Base-by-base conservation (phyloP, 2,113 vertebrate species). In the Tenebrosternarchus preto region DNA sequence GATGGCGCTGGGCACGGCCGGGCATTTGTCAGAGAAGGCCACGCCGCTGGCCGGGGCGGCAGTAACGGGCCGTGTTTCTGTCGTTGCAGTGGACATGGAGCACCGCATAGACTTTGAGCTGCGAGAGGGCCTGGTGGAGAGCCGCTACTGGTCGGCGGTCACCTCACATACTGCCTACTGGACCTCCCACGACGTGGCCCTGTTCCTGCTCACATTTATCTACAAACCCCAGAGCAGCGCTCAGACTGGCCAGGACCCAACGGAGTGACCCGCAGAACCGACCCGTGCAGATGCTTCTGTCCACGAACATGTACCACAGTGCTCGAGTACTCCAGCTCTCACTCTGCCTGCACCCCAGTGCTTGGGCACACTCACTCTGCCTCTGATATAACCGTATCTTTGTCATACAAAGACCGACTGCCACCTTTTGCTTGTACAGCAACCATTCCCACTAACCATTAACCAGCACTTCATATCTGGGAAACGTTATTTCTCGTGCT, bases 131-230 rank as follows among this genome's bases (percentile, higher is more conserved):
- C 89, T 99, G 2, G 97, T 99, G 90, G 96, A 98, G 90, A 99
- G 95, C 88, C 94, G 97, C 82, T 99, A 98, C 80, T 99, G 97
- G 98, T 99, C 98, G 0, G 95, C 97, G 0, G 97, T 99, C 89
- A 99, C 97, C 0, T 99, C 98, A 0, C 97, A 99, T 89, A 99
- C 98, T 22, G 95, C 96, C 78, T 99, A 99, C 63, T 99, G 98
- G 98, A 96, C 94, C 39, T 99, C 97, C 5, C 94, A 96, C 85
- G 98, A 99, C 77, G 94, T 99, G 8, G 97, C 98, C 0, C 95
- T 98, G 17, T 99, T 99, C 89, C 93, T 99, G 19, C 91, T 99
- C 78, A 97, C 97, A 75, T 99, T 99, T 91, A 95, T 98, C 91
- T 96, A 94, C 87, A 96, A 94, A 87, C 93, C 94, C 6, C 92